Base-by-base conservation (phyloP, 2,797 vertebrate genomes). In the Dicrostonyx torquatus region DNA sequence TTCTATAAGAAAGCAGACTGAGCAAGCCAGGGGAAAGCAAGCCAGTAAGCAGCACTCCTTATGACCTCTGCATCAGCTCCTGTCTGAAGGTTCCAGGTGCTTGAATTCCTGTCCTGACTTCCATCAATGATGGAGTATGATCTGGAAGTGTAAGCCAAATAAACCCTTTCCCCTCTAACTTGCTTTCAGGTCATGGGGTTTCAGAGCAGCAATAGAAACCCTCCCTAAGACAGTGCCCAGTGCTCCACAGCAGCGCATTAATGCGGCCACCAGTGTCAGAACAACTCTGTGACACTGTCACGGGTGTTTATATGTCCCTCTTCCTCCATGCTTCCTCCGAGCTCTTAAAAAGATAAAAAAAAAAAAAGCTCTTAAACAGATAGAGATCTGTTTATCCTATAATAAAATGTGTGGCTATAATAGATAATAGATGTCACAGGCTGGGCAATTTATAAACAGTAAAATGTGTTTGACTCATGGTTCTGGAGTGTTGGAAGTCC, bases 341-440 rank as follows among this genome's bases (percentile, higher is more conserved):
- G 53, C 26, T 66, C 60, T 85, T 94, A 12, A 62, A 86, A 91
- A 70, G 60, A 84, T 89, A 83, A n/a, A n/a, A n/a, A n/a, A n/a
- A n/a, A n/a, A n/a, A n/a, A n/a, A n/a, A 90, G 50, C 24, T 64
- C 58, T 84, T 94, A 13, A 60, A 85, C 87, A 64, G 60, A 85
- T 90, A 84, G 55, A 2, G 6, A 58, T 58, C 55, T 58, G 55
- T 58, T 58, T 58, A 58, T 22, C 55, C 55, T 58, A 58, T 58
- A 58, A 58, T 58, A 58, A 58, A 58, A 58, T 58, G 9, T 77
- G 87, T 87, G 53, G n/a, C 64, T 87, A 53, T 45, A 94, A n/a
- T 8, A 78, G 82, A 90, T n/a, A n/a, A n/a, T n/a, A n/a, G n/a
- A 86, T 86, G 68, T 53, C 64, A 73, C 43, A 43, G 88, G 24